These are phyloP conservation scores for Cyclargus thomasi DNA, from an alignment of 1,140 invertebrate genomes.

Conservation along the genomic window DNA sequence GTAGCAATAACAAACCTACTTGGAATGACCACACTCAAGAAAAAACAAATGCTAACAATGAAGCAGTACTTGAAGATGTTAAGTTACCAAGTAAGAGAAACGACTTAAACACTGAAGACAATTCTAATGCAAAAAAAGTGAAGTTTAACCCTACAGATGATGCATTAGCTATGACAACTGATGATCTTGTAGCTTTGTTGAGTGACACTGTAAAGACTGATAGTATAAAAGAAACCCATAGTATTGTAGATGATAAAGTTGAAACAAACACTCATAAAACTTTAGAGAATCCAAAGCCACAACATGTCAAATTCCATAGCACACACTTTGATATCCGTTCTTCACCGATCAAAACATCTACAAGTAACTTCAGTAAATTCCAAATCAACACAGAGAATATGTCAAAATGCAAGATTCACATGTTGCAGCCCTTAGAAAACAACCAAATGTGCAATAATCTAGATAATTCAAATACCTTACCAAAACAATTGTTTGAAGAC, in stretches of 20 bases:
- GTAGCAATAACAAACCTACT: slow-evolving; percentile 23
- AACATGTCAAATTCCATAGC: slow-evolving; percentile 56
- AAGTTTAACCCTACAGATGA: slow-evolving; percentile 24
- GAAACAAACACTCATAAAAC: slow-evolving; percentile 15
- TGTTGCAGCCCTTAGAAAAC: slow-evolving; percentile 43
- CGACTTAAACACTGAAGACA: slow-evolving; percentile 32
- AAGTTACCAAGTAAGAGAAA: slow-evolving; percentile 42
- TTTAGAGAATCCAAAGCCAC: slow-evolving; percentile 25
- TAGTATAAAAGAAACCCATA: slow-evolving; percentile 14
- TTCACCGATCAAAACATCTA: slow-evolving; percentile 61
- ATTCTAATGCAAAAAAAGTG: slow-evolving; percentile 36
- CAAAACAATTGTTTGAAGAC: slow-evolving; percentile 21
- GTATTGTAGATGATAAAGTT: slow-evolving; percentile 26
- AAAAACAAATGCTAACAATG: slow-evolving; percentile 17
- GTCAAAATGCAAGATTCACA: slow-evolving; percentile 51
- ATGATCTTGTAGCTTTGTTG: slow-evolving; percentile 38
- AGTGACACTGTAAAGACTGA: slow-evolving; percentile 30
- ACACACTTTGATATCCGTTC: slow-evolving; percentile 66
- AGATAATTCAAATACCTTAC: slow-evolving; percentile 15
- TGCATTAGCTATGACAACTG: slow-evolving; percentile 24
- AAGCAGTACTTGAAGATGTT: slow-evolving; percentile 38
- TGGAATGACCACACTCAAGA: slow-evolving; percentile 17
- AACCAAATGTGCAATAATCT: slow-evolving; percentile 28
- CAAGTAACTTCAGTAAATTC: slow-evolving; percentile 56
- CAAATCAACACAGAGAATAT: slow-evolving; percentile 63